phyloP scores from a whole-genome alignment of 2,113 vertebrate genomes.

The Octodon degus region DNA sequence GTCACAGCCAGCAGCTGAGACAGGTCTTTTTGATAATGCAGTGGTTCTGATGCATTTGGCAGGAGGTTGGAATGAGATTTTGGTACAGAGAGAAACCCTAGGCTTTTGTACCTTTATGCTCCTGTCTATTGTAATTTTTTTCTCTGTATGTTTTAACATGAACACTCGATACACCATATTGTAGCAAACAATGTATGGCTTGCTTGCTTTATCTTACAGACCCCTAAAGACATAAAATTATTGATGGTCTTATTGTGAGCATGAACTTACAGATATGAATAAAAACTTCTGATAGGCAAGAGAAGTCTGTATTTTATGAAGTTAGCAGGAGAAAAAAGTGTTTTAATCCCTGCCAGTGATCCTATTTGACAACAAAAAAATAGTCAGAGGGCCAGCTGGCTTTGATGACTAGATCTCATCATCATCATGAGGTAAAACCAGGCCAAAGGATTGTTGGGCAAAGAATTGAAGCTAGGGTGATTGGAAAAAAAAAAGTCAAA shows the following conservation, averaged over 20 bases:
- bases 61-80: slow-evolving; percentile 41
- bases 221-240: not conserved
- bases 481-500: not conserved
- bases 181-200: not conserved
- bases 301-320: slow-evolving; percentile 60
- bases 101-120: not conserved
- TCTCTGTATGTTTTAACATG: slow-evolving; percentile 3
- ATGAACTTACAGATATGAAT: not conserved
- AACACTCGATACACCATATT: not conserved
- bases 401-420: slow-evolving; percentile 23
- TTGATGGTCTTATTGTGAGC: not conserved
- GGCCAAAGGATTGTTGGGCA: not conserved
- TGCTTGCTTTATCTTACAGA: not conserved
- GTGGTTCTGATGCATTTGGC: not conserved
- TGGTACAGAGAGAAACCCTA: not conserved
- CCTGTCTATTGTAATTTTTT: not conserved
- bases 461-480: not conserved
- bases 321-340: slow-evolving; percentile 56
- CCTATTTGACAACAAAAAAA: slow-evolving; percentile 63
- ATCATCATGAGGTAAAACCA: not conserved
- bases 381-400: slow-evolving; percentile 39
- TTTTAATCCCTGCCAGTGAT: slow-evolving; percentile 59
- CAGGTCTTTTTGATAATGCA: not conserved
- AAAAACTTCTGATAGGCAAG: not conserved
- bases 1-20: not conserved